phyloP scores from a whole-genome alignment of 2,113 vertebrate species.

The Mesoclemmys tuberculata region DNA sequence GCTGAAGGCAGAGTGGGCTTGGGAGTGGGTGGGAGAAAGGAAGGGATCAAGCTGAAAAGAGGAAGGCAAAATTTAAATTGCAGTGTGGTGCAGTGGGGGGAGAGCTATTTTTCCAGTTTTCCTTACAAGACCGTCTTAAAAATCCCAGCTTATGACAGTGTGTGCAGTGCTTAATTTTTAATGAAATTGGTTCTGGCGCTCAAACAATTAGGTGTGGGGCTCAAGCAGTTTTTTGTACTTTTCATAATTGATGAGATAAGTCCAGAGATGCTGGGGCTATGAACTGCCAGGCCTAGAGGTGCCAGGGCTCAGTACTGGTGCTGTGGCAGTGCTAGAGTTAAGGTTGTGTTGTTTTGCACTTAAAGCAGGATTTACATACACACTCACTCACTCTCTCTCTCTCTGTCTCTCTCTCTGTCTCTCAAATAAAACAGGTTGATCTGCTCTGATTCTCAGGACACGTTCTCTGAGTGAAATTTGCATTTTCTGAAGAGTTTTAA shows the following conservation, averaged over 20 bases:
- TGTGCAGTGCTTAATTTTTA: no score
- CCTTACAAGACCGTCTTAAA: neutral
- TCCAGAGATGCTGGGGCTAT: no score
- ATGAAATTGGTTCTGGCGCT: no score
- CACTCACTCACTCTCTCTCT: neutral
- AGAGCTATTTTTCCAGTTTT: neutral
- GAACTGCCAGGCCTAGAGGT: no score
- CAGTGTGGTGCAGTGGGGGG: neutral
- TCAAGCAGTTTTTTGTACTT: no score
- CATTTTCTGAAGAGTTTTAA: slow-evolving; percentile 18
- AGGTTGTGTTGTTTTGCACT: neutral
- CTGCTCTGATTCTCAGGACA: neutral
- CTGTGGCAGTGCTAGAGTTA: neutral
- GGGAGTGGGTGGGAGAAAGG: neutral
- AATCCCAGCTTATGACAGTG: neutral
- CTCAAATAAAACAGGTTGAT: neutral
- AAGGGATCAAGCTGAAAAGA: neutral
- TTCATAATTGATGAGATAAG: no score
- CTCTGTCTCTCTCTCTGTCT: neutral
- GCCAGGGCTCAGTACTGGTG: no score
- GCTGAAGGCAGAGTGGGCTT: neutral
- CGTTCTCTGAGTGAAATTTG: neutral
- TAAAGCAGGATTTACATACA: neutral
- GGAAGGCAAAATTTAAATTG: neutral
- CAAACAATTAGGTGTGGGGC: no score